Evolutionary conservation across 2,888 invertebrate genomes (phyloP), one percentile per base, ranked within the genome.

Genomic region (Hirtodrosophila trivittata): DNA sequence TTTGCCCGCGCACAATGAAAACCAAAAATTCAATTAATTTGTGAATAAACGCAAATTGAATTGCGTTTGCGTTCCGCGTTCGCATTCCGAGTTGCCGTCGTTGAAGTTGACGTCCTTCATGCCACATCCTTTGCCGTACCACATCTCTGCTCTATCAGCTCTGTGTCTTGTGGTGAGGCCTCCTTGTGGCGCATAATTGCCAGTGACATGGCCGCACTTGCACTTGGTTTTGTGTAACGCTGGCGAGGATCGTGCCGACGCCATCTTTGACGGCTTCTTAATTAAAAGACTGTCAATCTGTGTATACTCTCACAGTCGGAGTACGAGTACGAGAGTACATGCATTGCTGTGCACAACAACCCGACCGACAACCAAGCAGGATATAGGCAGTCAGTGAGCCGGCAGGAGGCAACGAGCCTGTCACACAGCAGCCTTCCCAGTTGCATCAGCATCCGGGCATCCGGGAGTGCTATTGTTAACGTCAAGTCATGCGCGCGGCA

Each of bases 191-290:
- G 74, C 85, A 84, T 80, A 82, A 86, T 77, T 82, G 84, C 81
- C 84, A 86, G 76, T 82, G 80, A 78, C 86, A 82, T 67, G 71
- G 82, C 80, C 65, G 83, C 68, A 71, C 73, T 78, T 63, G 60
- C 66, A 46, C 50, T 54, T 58, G 41, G 55, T 58, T n/a, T 46
- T 64, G 65, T 14, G 33, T 13, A 25, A 37, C 59, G 59, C 14
- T 33, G 16, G 38, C 68, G 47, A 56, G 55, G 64, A 73, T 70
- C 66, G 58, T 66, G 78, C 62, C 71, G 64, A 75, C 77, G 74
- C 77, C 81, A 82, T 84, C 86, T 84, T 84, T 86, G 82, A 82
- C 86, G 86, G 86, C 77, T 82, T 72, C 85, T 82, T 82, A 82
- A 82, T 82, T 82, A 82, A 82, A 82, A 86, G 84, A 86, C 82